A percentile compares a stretch with the other conserved stretches of the same genome.
phyloP scores from a whole-genome alignment of 2,888 invertebrate genomes.

The Campaea margaritaria region DNA sequence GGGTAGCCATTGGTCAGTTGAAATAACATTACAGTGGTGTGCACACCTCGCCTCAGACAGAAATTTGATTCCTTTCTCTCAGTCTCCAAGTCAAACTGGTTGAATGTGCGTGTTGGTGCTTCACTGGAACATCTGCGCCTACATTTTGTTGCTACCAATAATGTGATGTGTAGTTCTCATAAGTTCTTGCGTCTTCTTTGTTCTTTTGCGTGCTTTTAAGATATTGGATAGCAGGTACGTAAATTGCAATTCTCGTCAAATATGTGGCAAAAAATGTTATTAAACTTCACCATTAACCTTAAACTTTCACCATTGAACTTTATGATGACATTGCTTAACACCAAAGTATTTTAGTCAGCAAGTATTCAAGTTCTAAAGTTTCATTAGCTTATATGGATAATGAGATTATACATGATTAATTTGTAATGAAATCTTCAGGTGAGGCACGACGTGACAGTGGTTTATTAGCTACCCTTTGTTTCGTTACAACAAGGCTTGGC shows the following conservation, averaged over 20 bases:
- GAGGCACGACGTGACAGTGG: neutral
- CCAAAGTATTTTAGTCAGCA: too few species aligned
- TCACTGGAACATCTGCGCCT: neutral
- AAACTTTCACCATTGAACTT: too few species aligned
- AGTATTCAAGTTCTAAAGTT: too few species aligned
- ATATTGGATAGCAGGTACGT: neutral
- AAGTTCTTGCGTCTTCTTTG: neutral
- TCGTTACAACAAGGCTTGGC: too few species aligned
- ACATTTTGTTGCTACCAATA: neutral
- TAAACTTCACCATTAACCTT: too few species aligned
- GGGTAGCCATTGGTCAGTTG: conserved; percentile 62
- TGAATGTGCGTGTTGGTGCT: neutral
- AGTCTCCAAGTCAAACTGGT: conserved; percentile 13
- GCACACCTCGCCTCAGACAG: conserved; percentile 36
- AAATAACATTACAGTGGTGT: conserved; percentile 66
- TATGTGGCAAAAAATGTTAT: too few species aligned
- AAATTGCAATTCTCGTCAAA: neutral
- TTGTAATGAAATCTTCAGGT: neutral
- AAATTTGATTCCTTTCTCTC: conserved; percentile 26
- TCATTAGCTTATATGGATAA: too few species aligned
- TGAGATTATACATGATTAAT: too few species aligned
- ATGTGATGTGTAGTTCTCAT: neutral
- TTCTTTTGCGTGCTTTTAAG: neutral
- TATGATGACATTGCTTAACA: too few species aligned
- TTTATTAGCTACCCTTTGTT: too few species aligned